Conservation (phyloP, 2,888 invertebrate genomes). For the Willowsia nigromaculata region DNA sequence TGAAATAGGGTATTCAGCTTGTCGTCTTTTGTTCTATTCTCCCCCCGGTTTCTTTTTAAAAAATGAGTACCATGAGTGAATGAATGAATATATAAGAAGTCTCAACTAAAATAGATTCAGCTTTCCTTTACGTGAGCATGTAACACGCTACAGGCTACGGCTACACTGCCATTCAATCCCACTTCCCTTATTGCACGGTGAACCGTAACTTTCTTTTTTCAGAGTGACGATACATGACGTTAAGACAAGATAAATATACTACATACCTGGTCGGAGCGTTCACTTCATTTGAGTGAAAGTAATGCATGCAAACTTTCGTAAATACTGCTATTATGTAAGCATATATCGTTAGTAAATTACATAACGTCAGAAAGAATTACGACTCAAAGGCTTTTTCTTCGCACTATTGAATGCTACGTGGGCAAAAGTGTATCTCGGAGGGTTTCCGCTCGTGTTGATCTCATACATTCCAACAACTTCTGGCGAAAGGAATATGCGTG, state of each 20-base stretch:
- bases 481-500: no score
- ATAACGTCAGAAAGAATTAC: neutral
- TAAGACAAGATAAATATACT: no score
- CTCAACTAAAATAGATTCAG: constrained; percentile 36
- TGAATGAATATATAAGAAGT: constrained; percentile 13
- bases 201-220: constrained; percentile 28
- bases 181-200: constrained; percentile 36
- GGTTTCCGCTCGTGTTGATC: neutral
- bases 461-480: neutral
- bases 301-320: neutral
- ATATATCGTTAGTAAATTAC: neutral
- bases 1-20: constrained; percentile 27
- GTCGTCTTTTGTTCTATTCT: constrained; percentile 36
- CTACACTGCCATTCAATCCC: constrained; percentile 35
- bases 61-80: neutral
- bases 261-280: no score
- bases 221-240: neutral
- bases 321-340: neutral
- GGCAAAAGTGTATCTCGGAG: neutral
- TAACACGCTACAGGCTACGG: constrained; percentile 49
- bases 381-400: neutral
- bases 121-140: constrained; percentile 5
- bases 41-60: constrained; percentile 1
- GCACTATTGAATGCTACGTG: neutral
- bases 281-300: neutral